phyloP scores from a whole-genome alignment of 1,140 invertebrate species.

The Tachypleus tridentatus region DNA sequence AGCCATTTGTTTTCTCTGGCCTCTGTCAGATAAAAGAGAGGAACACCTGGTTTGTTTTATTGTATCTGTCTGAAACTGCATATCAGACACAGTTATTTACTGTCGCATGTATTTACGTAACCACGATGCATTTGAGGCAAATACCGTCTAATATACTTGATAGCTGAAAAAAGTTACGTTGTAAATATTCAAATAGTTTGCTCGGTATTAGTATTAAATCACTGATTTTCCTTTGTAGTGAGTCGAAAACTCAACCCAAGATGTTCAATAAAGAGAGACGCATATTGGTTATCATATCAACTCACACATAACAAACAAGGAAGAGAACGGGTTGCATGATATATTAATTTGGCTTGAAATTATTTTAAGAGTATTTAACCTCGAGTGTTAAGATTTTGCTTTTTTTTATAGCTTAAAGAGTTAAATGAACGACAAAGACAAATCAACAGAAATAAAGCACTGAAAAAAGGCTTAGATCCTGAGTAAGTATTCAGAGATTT shows the following conservation, averaged over 20 bases:
- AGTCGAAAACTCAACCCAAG: background rate
- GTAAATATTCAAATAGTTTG: too few relatives aligned
- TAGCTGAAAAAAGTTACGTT: too few relatives aligned
- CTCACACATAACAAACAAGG: constrained; percentile 92
- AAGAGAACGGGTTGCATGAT: constrained; percentile 60
- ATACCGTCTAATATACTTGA: too few relatives aligned
- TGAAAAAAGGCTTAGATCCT: constrained; percentile 90
- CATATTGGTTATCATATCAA: constrained; percentile 63
- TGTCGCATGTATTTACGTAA: too few relatives aligned
- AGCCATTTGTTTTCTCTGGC: too few relatives aligned
- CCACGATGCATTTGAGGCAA: too few relatives aligned
- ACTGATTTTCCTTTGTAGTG: too few relatives aligned
- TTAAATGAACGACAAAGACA: constrained; percentile 96
- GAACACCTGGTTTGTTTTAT: too few relatives aligned
- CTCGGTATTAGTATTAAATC: too few relatives aligned
- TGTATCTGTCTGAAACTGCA: too few relatives aligned
- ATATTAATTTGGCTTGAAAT: constrained; percentile 54
- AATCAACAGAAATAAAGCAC: constrained; percentile 88
- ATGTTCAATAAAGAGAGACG: constrained; percentile 55
- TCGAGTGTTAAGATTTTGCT: constrained; percentile 76
- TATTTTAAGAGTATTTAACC: constrained; percentile 96
- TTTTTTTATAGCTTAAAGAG: constrained; percentile 70
- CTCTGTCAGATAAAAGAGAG: too few relatives aligned
- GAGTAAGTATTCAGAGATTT: constrained; percentile 38
- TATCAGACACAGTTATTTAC: too few relatives aligned